Evolutionary conservation across 2,113 vertebrate genomes (phyloP).

Genomic region (Erythrocercus mccallii): DNA sequence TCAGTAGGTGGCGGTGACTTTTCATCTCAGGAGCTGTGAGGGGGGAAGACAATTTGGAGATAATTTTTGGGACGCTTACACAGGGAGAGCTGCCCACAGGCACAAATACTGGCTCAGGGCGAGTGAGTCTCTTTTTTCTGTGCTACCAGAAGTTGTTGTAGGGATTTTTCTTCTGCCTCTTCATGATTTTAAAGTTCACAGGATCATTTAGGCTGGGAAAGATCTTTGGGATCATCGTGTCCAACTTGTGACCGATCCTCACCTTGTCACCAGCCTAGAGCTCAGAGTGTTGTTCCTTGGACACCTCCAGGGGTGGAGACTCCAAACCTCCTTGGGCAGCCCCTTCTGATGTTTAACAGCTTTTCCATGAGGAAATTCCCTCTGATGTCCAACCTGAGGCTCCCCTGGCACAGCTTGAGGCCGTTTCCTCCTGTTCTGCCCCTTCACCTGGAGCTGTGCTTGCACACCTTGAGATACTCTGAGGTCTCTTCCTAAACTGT

Average conservation of each 20-base stretch:
- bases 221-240: neutral
- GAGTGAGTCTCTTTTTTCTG: neutral
- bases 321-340: neutral
- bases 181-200: neutral
- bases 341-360: accelerated
- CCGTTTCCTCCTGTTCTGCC: neutral
- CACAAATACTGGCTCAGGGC: neutral
- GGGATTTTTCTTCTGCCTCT: neutral
- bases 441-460: neutral
- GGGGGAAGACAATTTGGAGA: neutral
- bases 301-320: neutral
- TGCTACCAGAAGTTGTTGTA: neutral
- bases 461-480: neutral
- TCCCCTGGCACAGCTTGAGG: neutral
- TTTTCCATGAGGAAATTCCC: neutral
- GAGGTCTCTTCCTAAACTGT: neutral
- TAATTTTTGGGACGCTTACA: neutral
- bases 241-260: accelerated
- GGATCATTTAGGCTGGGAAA: neutral
- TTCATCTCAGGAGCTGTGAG: neutral
- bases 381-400: neutral
- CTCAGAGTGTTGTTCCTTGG: neutral
- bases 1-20: neutral
- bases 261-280: neutral
- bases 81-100: neutral